These are phyloP conservation scores for Epsilonema sp. DNA, from an alignment of 2,888 invertebrate genomes.

Conservation along the genomic window DNA sequence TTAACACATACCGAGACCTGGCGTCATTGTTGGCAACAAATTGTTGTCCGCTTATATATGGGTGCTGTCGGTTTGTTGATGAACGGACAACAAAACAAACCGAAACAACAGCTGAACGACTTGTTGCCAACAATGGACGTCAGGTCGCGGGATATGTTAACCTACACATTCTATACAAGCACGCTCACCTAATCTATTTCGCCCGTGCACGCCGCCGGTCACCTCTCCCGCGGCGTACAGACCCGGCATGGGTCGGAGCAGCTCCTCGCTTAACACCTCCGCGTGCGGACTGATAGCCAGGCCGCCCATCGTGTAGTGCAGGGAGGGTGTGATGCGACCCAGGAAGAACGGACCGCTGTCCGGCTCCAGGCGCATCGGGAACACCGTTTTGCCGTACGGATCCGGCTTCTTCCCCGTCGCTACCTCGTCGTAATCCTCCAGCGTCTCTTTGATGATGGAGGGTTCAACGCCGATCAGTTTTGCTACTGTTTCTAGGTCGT, in stretches of 20 bases:
- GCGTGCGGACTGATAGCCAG: slow-evolving; percentile 19
- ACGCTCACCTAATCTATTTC: slow-evolving; percentile 23
- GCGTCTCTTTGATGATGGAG: slow-evolving; percentile 12
- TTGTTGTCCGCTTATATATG: too few relatives aligned
- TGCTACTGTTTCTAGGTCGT: slow-evolving; percentile 17
- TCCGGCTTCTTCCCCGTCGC: background rate
- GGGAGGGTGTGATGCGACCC: slow-evolving; percentile 13
- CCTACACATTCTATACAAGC: too few relatives aligned
- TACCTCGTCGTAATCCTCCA: slow-evolving; percentile 15
- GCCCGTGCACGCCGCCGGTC: slow-evolving; percentile 27
- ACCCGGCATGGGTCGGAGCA: slow-evolving; percentile 19
- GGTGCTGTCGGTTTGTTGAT: too few relatives aligned
- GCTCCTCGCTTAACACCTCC: background rate
- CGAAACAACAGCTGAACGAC: too few relatives aligned
- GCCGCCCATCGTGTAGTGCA: slow-evolving; percentile 29
- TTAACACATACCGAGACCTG: too few relatives aligned
- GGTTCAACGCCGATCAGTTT: slow-evolving; percentile 13
- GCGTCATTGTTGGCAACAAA: too few relatives aligned
- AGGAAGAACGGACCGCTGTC: too few relatives aligned
- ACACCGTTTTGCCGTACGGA: slow-evolving; percentile 8
- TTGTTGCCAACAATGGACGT: too few relatives aligned
- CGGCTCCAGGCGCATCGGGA: too few relatives aligned
- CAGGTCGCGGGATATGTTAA: too few relatives aligned
- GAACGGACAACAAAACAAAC: too few relatives aligned
- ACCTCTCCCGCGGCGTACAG: slow-evolving; percentile 27